Base-by-base conservation (phyloP, 2,888 invertebrate genomes). In the Drosophila subsilvestris region DNA sequence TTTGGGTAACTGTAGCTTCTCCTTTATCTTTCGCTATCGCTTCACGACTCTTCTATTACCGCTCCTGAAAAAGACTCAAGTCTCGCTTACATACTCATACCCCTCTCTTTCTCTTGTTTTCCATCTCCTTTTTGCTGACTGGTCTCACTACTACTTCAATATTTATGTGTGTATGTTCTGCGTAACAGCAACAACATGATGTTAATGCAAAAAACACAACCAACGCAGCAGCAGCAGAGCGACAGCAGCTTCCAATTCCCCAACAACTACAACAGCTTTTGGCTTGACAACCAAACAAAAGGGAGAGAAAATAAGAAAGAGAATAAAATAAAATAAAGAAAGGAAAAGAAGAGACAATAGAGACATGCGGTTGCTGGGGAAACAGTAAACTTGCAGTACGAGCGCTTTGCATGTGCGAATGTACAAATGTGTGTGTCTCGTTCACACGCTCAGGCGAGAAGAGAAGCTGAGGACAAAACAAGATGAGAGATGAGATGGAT, bases 211-310 rank as follows among this genome's bases (percentile, higher is more conserved):
- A 56, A 48, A 47, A 57, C 48, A 37, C 32, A 45, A 57, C 29
- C 44, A 44, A 18, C 32, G 47, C 45, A 53, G 25, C 27, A 45
- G 54, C 73, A 63, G 68, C 62, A 69, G 54, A 57, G 50, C 58
- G 62, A 37, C 48, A 57, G 51, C 72, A 73, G 72, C 77, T 76
- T 67, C 67, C 68, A 71, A 48, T 68, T 53, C 70, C 58, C 53
- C 60, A 76, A 55, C 63, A 67, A 57, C 59, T 57, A 57, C 63
- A 76, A 55, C 43, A 43, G 53, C 63, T 65, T 66, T 63, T 53
- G 70, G 37, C 69, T 63, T 77, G 73, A 74, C 76, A 78, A 76
- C 73, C 75, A 60, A 61, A 70, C 49, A 71, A 65, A 61, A 32
- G 49, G 18, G 22, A 54, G 49, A 57, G 55, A 29, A 27, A 48